Base-by-base conservation (phyloP, 1,140 invertebrate species). In the Homalodisca vitripennis region DNA sequence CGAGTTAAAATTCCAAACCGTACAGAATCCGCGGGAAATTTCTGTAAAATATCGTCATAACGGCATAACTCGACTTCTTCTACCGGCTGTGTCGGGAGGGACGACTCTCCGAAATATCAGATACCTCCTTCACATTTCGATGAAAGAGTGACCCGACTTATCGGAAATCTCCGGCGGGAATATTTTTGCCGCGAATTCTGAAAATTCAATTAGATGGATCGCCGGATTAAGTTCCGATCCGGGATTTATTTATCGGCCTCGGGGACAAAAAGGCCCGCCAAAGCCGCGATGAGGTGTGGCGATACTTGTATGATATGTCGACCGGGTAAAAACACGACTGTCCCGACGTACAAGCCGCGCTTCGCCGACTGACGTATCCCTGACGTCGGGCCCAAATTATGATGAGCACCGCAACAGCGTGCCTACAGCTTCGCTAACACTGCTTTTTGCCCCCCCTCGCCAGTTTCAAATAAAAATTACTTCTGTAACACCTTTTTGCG, bases 161-260 rank as follows among this genome's bases (percentile, higher is more conserved):
- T 60, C 55, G 22, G 14, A 29, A 13, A 24, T 27, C 24, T 26
- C 13, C 6, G 55, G 48, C 48, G 48, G 55, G 24, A 60, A 60
- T 27, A 60, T 60, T 60, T 60, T 60, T 60, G 55, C 26, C 55
- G 55, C 55, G 55, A 60, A 60, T 60, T 60, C 55, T 60, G 55
- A 29, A 60, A 60, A 60, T 60, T 60, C 55, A 60, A 60, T 60
- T 60, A 60, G 55, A 60, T 60, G 55, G 55, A 60, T 60, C 55
- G 48, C 48, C 48, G 55, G 55, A 60, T 60, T 60, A 60, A 60
- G 55, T 60, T 60, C 55, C 55, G 55, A 60, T 51, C 48, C 48
- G 48, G 48, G 48, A 20, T 51, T 51, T 51, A 51, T 60, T 53
- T 53, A 27, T 24, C 34, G 34, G n/a, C 3, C 48, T 14, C 3